A percentile compares a stretch with the other conserved stretches of the same genome.
Evolutionary conservation across 2,888 invertebrate genomes (phyloP).

Genomic region (Caenorhabditis sp.): DNA sequence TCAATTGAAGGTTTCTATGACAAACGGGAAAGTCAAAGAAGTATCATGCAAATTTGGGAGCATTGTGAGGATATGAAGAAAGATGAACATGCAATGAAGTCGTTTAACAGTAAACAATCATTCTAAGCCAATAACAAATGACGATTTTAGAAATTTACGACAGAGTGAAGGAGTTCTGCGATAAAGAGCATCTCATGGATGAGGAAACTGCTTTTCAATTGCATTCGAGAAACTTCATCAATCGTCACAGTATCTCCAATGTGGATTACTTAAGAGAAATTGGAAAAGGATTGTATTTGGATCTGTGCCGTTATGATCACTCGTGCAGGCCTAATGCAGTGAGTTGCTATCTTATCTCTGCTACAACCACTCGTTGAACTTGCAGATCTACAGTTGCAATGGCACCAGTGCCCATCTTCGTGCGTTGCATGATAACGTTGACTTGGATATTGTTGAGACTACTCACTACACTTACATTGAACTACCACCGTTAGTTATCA

Average conservation of each 20-base stretch:
- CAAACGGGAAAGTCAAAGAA: constrained; percentile 76
- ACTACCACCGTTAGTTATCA: constrained; percentile 70
- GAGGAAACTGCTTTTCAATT: constrained; percentile 80
- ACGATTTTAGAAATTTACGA: constrained; percentile 75
- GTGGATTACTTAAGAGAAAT: constrained; percentile 80
- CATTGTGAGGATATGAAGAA: constrained; percentile 78
- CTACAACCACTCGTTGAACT: background rate
- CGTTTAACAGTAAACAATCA: constrained; percentile 74
- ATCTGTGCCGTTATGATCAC: constrained; percentile 83
- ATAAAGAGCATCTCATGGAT: constrained; percentile 72
- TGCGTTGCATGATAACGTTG: constrained; percentile 73
- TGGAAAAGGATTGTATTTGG: constrained; percentile 83
- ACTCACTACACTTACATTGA: constrained; percentile 83
- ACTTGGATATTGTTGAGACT: constrained; percentile 74
- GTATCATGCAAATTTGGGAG: constrained; percentile 81
- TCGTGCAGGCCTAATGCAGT: constrained; percentile 82
- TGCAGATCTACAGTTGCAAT: constrained; percentile 78
- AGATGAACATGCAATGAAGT: constrained; percentile 75
- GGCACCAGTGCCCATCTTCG: constrained; percentile 79
- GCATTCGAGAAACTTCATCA: constrained; percentile 82
- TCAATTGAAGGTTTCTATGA: constrained; percentile 76
- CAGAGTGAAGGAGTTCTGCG: constrained; percentile 73
- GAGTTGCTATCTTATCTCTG: background rate
- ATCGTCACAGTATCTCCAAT: constrained; percentile 83
- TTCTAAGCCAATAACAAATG: background rate